Evolutionary conservation across 2,888 invertebrate genomes (phyloP).

Genomic region (Myathropa florea): DNA sequence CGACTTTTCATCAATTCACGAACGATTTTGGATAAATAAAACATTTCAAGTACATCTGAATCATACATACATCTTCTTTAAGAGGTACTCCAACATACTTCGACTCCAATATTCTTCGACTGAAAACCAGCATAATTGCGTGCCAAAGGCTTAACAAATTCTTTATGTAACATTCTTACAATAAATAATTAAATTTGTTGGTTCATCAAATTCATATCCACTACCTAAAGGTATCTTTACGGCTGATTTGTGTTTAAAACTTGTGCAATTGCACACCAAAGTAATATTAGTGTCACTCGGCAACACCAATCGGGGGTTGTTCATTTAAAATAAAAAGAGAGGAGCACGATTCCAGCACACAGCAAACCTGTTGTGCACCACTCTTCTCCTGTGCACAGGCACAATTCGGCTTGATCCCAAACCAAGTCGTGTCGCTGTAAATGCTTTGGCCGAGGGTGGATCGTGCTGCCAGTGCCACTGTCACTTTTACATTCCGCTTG

Average conservation of each 20-base stretch:
- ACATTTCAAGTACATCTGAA: no score
- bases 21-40: no score
- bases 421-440: constrained; percentile 26
- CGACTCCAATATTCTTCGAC: no score
- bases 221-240: background rate
- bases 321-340: background rate
- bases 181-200: no score
- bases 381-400: background rate
- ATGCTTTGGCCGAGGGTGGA: constrained; percentile 45
- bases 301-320: constrained; percentile 7
- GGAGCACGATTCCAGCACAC: constrained; percentile 34
- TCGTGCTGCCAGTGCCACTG: constrained; percentile 37
- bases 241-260: background rate
- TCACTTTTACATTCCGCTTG: constrained; percentile 31
- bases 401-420: constrained; percentile 29
- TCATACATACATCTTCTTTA: no score
- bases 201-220: no score
- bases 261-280: background rate
- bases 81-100: no score
- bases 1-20: no score
- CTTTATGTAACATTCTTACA: no score
- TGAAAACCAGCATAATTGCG: no score
- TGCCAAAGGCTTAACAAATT: no score
- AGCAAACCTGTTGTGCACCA: constrained; percentile 40
- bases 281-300: background rate